Evolutionary conservation across 2,797 vertebrate genomes (phyloP).

Genomic region (Psittacula derbiana): DNA sequence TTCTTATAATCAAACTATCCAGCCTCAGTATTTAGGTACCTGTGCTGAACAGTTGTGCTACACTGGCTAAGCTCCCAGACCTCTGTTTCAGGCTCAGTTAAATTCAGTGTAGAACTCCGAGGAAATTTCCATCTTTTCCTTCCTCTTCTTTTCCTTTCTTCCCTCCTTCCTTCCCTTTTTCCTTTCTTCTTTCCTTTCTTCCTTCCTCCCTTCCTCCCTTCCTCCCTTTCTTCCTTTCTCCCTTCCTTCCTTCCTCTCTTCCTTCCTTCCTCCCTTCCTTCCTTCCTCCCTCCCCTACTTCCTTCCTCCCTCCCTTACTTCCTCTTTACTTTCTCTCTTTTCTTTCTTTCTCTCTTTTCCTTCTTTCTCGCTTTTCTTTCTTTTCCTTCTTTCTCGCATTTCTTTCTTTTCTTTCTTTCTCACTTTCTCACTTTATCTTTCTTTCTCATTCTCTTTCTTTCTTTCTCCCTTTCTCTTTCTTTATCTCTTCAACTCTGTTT

Average conservation of each 20-base stretch:
- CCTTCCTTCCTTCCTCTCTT: accelerated
- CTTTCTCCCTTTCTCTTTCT: too few species aligned
- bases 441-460: too few species aligned
- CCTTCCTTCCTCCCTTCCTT: accelerated
- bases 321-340: too few species aligned
- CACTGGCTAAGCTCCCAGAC: not conserved
- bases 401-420: not conserved
- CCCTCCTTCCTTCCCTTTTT: accelerated
- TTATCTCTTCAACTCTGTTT: not conserved
- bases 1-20: not conserved
- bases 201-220: accelerated
- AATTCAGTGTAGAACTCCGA: not conserved
- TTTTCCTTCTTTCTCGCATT: not conserved
- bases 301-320: too few species aligned
- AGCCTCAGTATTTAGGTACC: not conserved
- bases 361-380: not conserved
- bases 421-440: too few species aligned
- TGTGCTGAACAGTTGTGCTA: not conserved
- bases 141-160: not conserved
- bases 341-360: too few species aligned
- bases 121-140: not conserved
- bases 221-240: too few species aligned
- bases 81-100: not conserved
- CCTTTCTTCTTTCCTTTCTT: accelerated
- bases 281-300: too few species aligned